These are phyloP conservation scores for Phoxinus phoxinus DNA, from an alignment of 2,113 vertebrate genomes.

Conservation along the genomic window DNA sequence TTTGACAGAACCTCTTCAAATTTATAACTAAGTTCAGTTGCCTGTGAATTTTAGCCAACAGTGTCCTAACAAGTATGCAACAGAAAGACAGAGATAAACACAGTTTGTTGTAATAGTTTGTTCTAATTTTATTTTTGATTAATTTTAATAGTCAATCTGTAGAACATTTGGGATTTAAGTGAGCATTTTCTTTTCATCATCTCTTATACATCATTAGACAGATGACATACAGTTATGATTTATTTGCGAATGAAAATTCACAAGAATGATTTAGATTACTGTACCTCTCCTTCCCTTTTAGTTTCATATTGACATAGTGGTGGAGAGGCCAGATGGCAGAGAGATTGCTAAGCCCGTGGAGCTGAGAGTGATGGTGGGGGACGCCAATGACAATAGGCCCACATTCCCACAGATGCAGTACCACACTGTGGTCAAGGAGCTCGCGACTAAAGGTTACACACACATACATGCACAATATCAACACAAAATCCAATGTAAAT, in stretches of 20 bases:
- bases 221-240: background rate
- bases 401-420: slow-evolving; percentile 75
- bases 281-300: slow-evolving; percentile 49
- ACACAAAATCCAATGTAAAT: background rate
- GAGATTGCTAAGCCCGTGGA: slow-evolving; percentile 73
- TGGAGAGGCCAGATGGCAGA: slow-evolving; percentile 73
- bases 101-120: background rate
- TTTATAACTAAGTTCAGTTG: background rate
- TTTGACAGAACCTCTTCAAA: background rate
- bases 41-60: background rate
- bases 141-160: background rate
- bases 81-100: background rate
- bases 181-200: background rate
- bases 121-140: background rate
- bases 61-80: too few relatives aligned
- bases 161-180: background rate
- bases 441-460: slow-evolving; percentile 52
- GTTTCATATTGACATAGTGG: slow-evolving; percentile 74
- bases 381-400: slow-evolving; percentile 77
- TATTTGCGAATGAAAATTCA: background rate
- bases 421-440: slow-evolving; percentile 75
- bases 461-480: background rate
- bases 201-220: background rate
- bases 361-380: slow-evolving; percentile 74
- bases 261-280: background rate